Percentiles rank a stretch among this genome's conserved stretches.
phyloP scores from a whole-genome alignment of 2,113 vertebrate genomes.

The Vanacampus margaritifer region DNA sequence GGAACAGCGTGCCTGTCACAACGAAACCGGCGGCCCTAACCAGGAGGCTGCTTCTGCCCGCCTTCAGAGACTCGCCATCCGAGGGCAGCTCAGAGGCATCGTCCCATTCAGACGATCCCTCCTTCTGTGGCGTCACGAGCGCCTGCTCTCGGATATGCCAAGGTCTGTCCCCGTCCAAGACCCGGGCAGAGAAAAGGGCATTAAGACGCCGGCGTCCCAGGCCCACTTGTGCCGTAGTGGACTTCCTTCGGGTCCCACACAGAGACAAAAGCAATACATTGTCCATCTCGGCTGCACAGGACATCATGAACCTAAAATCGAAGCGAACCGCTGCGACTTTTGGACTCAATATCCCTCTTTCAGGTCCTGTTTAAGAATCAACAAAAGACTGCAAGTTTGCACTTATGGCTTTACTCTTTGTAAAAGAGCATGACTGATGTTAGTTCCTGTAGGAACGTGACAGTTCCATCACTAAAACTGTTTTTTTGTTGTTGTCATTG shows the following conservation, averaged over 20 bases:
- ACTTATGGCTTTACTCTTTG: slow-evolving; percentile 19
- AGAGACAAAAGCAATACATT: slow-evolving; percentile 30
- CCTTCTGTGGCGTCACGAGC: slow-evolving; percentile 89
- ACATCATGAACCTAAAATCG: slow-evolving; percentile 84
- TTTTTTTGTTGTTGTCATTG: slow-evolving; percentile 12
- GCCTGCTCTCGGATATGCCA: slow-evolving; percentile 84
- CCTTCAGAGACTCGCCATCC: slow-evolving; percentile 81
- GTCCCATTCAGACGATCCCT: slow-evolving; percentile 91
- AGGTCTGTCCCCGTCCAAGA: slow-evolving; percentile 77
- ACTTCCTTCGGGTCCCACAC: slow-evolving; percentile 79
- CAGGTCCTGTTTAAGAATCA: slow-evolving; percentile 76
- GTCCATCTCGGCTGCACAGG: slow-evolving; percentile 81
- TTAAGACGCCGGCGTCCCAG: slow-evolving; percentile 82
- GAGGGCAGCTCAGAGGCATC: slow-evolving; percentile 92
- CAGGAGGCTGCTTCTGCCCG: slow-evolving; percentile 72
- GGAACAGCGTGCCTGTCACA: slow-evolving; percentile 73
- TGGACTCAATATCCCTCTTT: slow-evolving; percentile 77
- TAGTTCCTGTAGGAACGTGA: slow-evolving; percentile 23
- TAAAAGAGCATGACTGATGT: slow-evolving; percentile 11
- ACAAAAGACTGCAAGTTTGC: background rate
- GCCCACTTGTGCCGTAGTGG: slow-evolving; percentile 75
- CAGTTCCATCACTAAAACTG: slow-evolving; percentile 24
- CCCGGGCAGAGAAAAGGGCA: slow-evolving; percentile 83
- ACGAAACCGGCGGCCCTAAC: slow-evolving; percentile 69
- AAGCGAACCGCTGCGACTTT: slow-evolving; percentile 79